phyloP scores from a whole-genome alignment of 2,797 vertebrate genomes.

The Borostomias antarcticus region DNA sequence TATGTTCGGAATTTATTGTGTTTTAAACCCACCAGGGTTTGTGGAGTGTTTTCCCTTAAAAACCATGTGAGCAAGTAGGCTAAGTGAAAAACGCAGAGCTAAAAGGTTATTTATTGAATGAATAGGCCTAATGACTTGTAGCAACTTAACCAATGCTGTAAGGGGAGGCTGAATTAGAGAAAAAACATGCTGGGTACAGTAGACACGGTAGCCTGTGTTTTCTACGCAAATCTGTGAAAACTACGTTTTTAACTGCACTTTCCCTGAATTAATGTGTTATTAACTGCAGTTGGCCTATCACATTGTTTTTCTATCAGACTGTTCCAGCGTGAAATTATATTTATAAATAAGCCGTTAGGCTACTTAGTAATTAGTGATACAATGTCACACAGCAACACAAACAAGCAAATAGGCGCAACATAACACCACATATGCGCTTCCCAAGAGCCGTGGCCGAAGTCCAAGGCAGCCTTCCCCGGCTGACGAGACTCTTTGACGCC shows the following conservation, averaged over 20 bases:
- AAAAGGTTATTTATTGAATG: conserved; percentile 9
- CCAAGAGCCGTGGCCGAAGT: conserved; percentile 52
- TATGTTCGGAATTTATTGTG: conserved; percentile 30
- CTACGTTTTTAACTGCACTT: too few species aligned
- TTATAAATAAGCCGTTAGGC: too few species aligned
- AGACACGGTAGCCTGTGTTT: too few species aligned
- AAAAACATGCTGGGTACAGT: too few species aligned
- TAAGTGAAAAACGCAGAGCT: conserved; percentile 12
- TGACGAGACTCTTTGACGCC: conserved; percentile 76
- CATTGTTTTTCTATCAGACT: too few species aligned
- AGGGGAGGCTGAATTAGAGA: too few species aligned
- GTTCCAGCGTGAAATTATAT: too few species aligned
- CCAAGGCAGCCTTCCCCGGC: conserved; percentile 56
- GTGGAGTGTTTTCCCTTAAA: not conserved
- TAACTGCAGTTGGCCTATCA: too few species aligned
- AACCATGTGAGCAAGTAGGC: conserved; percentile 3
- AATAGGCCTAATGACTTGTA: too few species aligned
- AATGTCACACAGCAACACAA: conserved; percentile 22
- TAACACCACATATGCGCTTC: conserved; percentile 50
- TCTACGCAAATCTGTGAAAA: too few species aligned
- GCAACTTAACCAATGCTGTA: too few species aligned
- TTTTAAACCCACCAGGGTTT: conserved; percentile 16
- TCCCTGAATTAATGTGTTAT: too few species aligned
- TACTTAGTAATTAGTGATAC: not conserved
- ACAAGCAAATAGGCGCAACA: conserved; percentile 50